A percentile compares a stretch with the other conserved stretches of the same genome.
Evolutionary conservation across 2,797 vertebrate species (phyloP).

Genomic region (Macroramphosus scolopax): DNA sequence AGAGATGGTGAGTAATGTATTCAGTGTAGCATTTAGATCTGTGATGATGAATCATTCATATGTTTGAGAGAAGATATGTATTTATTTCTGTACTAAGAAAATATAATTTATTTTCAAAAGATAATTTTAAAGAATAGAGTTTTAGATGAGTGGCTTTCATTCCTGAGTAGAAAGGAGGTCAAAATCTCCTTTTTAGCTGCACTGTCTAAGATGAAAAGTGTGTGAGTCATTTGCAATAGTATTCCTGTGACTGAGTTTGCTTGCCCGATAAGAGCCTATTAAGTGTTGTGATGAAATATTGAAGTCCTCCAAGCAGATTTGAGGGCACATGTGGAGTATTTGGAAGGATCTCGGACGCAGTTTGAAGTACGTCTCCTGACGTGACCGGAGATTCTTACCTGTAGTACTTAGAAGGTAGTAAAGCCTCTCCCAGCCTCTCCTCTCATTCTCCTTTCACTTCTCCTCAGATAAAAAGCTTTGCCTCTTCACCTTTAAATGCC

Average conservation of each 20-base stretch:
- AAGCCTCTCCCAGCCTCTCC: conserved; percentile 48
- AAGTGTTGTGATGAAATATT: conserved; percentile 25
- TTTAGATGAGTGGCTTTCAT: conserved; percentile 61
- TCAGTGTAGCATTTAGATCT: conserved; percentile 67
- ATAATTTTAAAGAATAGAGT: conserved; percentile 66
- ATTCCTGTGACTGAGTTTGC: conserved; percentile 42
- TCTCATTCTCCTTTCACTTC: conserved; percentile 31
- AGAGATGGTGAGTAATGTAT: conserved; percentile 59
- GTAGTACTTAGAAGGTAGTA: conserved; percentile 68
- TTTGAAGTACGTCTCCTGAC: conserved; percentile 41
- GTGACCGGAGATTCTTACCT: conserved; percentile 54
- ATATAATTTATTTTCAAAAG: conserved; percentile 78
- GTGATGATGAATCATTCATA: conserved; percentile 68
- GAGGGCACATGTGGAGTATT: conserved; percentile 35
- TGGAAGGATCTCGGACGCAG: conserved; percentile 28
- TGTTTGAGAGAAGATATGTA: conserved; percentile 69
- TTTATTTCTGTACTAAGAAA: conserved; percentile 78
- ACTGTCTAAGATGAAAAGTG: conserved; percentile 19
- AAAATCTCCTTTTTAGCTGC: not conserved
- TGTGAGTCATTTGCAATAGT: conserved; percentile 49
- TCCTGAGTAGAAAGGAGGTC: conserved; percentile 46
- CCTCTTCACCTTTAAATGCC: conserved; percentile 54
- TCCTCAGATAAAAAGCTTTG: conserved; percentile 49
- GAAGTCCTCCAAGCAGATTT: conserved; percentile 25
- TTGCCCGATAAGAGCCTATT: conserved; percentile 27